These are phyloP conservation scores for Epinephelus lanceolatus DNA, from an alignment of 2,113 vertebrate species.

Conservation along the genomic window DNA sequence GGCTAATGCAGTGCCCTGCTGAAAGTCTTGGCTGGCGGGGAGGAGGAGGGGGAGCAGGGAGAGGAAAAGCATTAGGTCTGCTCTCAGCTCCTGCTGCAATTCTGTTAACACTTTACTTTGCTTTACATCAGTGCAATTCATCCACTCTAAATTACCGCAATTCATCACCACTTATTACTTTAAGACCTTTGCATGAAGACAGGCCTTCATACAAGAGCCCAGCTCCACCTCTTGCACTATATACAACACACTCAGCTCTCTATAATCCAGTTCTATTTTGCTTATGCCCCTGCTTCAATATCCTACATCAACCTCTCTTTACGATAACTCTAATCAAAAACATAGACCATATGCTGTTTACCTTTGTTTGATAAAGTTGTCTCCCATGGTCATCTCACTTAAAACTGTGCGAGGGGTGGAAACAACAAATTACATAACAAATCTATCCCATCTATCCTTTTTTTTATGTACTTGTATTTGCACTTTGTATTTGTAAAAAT, in stretches of 20 bases:
- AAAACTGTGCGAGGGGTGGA: neutral
- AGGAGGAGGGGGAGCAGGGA: neutral
- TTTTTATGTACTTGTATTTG: neutral
- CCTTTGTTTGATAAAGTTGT: neutral
- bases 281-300: neutral
- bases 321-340: neutral
- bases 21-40: slow-evolving; percentile 21
- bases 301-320: neutral
- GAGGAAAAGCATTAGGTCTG: slow-evolving; percentile 11
- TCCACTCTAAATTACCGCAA: slow-evolving; percentile 19
- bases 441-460: neutral
- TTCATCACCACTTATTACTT: slow-evolving; percentile 28
- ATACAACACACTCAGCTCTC: neutral
- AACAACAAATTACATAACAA: neutral
- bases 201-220: neutral
- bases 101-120: slow-evolving; percentile 21
- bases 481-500: too few species aligned
- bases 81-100: slow-evolving; percentile 33
- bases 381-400: neutral
- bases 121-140: slow-evolving; percentile 20
- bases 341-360: neutral
- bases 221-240: neutral
- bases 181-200: neutral
- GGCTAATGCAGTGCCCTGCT: slow-evolving; percentile 47
- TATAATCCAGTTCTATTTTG: neutral